These are phyloP conservation scores for Tapirus indicus DNA, from an alignment of 2,797 vertebrate genomes.

Conservation along the genomic window DNA sequence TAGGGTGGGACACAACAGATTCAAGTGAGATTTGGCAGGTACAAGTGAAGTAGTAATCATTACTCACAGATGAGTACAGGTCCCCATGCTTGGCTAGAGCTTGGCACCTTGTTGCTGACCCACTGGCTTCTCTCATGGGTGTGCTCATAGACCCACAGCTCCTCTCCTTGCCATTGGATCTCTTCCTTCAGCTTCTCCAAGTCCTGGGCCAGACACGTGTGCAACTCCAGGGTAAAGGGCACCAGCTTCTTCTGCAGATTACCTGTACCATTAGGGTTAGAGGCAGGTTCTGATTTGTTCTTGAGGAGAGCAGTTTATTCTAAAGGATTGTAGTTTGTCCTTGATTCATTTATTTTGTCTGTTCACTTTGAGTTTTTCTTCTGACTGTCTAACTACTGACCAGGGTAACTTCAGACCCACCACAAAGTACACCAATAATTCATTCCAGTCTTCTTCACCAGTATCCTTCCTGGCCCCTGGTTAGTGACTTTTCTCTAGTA, in stretches of 20 bases:
- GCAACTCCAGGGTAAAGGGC: fast-evolving
- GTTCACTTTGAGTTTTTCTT: not conserved
- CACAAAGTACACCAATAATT: not conserved
- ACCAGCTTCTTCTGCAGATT: not conserved
- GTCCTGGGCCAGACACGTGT: too few relatives aligned
- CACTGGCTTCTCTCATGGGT: not conserved
- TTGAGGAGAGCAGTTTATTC: not conserved
- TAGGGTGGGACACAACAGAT: not conserved
- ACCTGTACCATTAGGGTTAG: not conserved
- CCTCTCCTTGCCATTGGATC: not conserved
- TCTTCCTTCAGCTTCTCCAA: not conserved
- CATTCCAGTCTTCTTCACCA: not conserved
- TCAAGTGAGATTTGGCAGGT: not conserved
- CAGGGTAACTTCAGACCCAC: not conserved
- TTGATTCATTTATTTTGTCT: not conserved
- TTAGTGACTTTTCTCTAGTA: not conserved
- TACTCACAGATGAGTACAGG: not conserved
- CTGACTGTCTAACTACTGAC: not conserved
- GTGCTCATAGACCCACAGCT: not conserved
- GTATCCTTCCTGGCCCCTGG: not conserved
- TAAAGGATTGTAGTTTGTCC: not conserved
- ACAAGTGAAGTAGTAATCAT: not conserved
- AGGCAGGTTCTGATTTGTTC: not conserved
- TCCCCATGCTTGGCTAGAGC: not conserved
- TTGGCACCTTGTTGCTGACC: not conserved